phyloP scores from a whole-genome alignment of 2,797 vertebrate genomes.

The Syngnathus acus region DNA sequence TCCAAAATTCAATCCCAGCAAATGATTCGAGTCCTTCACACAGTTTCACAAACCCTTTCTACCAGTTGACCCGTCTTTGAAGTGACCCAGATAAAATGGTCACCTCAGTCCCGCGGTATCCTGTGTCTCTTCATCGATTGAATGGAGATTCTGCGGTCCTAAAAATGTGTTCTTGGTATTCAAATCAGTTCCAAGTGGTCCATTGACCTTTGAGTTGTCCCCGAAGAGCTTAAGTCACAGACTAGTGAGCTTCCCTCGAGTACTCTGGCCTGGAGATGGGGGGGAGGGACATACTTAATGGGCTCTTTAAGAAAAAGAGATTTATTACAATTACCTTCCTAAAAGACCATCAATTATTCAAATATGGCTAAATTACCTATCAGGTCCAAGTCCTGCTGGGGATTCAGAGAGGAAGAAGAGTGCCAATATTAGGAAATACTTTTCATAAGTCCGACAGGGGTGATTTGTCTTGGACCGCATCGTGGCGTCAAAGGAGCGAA shows the following conservation, averaged over 20 bases:
- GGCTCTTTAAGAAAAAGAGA: slow-evolving; percentile 58
- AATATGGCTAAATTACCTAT: slow-evolving; percentile 68
- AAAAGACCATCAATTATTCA: slow-evolving; percentile 72
- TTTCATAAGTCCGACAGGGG: neutral
- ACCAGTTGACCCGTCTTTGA: neutral
- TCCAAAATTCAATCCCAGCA: neutral
- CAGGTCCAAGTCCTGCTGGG: slow-evolving; percentile 48
- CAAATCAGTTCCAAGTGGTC: neutral
- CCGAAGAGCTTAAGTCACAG: neutral
- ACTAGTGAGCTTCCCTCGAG: slow-evolving; percentile 1
- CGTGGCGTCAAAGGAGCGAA: neutral
- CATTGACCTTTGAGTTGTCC: neutral
- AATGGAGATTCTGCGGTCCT: neutral
- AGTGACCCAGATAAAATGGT: too few relatives aligned
- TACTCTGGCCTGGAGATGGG: slow-evolving; percentile 36
- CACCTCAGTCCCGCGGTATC: too few relatives aligned
- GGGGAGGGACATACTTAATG: slow-evolving; percentile 45
- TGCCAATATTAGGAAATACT: slow-evolving; percentile 32
- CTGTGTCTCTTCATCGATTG: too few relatives aligned
- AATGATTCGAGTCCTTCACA: neutral
- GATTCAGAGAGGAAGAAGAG: slow-evolving; percentile 37
- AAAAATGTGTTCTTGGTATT: neutral
- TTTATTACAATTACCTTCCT: slow-evolving; percentile 75
- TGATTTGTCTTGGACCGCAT: slow-evolving; percentile 4
- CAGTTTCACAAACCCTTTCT: too few relatives aligned